Base-by-base conservation (phyloP, 2,797 vertebrate species). In the Zenarchopterus dispar region DNA sequence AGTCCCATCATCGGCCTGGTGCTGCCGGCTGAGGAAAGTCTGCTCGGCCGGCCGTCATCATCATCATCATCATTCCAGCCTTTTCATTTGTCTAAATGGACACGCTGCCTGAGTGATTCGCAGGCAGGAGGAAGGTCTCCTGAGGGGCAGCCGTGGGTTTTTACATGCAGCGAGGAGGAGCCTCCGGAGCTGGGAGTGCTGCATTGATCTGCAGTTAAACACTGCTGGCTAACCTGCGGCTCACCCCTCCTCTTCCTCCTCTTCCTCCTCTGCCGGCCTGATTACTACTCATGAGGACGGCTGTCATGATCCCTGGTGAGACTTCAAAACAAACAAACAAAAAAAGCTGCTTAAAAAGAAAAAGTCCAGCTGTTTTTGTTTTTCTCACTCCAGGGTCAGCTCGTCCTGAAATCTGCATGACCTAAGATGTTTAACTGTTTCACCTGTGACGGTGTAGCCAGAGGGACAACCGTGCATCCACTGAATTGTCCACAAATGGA, bases 61-160 rank as follows among this genome's bases (percentile, higher is more conserved):
- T 39, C 76, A 51, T 69, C 74, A 67, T 84, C 77, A 60, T 84
- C 73, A 71, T 69, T 60, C 45, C 84, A 77, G 67, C 72, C 91
- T 90, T 92, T 93, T 93, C 81, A 93, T 92, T 93, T 90, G 81
- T 88, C 81, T 89, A 89, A 92, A 91, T 88, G 84, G 88, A 90
- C 63, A 75, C 53, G 84, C 65, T 23, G 76, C 56, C 69, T 42
- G 73, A 70, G 69, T 60, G 79, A 80, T 75, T 68, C 23, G 57
- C 73, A 77, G 80, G 64, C 78, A 41, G 65, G 54, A 52, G 53
- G 86, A 87, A 68, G 72, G 62, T 75, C 88, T 90, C 88, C 84
- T 31, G 56, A 73, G 84, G 56, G 64, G 24, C 22, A 4, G 54
- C 26, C 46, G 71, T 48, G 81, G 70, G 62, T 77, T 73, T 81